phyloP scores from a whole-genome alignment of 2,113 vertebrate species.

The Cyanocitta stelleri region DNA sequence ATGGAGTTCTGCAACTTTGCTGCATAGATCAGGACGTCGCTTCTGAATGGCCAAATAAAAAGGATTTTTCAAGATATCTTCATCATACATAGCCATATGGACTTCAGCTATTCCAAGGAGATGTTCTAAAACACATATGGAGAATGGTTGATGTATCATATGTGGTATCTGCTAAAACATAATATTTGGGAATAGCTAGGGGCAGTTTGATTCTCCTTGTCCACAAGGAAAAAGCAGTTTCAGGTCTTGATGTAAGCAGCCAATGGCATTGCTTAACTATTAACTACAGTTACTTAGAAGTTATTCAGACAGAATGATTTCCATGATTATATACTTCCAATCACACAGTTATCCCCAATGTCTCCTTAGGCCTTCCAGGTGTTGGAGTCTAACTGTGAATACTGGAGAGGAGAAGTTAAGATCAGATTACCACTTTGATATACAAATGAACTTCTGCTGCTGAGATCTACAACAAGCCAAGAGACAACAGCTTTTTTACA shows the following conservation, averaged over 20 bases:
- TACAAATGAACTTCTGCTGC: background rate
- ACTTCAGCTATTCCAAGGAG: constrained; percentile 53
- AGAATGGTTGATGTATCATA: background rate
- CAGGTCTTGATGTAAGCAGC: background rate
- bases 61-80: constrained; percentile 92
- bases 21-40: constrained; percentile 85
- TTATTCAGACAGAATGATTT: background rate
- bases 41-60: constrained; percentile 93
- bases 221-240: background rate
- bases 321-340: background rate
- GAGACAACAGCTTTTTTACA: background rate
- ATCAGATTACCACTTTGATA: background rate
- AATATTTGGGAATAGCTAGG: background rate
- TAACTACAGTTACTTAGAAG: background rate
- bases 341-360: background rate
- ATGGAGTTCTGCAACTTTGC: constrained; percentile 82
- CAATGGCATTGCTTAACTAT: background rate
- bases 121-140: constrained; percentile 14
- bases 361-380: background rate
- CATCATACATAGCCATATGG: constrained; percentile 98
- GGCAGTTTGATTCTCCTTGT: background rate
- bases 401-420: background rate
- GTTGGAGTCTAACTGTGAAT: background rate
- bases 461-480: background rate
- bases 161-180: rapidly evolving